Evolutionary conservation across 2,888 invertebrate species (phyloP).

Genomic region (Syrphus vitripennis): DNA sequence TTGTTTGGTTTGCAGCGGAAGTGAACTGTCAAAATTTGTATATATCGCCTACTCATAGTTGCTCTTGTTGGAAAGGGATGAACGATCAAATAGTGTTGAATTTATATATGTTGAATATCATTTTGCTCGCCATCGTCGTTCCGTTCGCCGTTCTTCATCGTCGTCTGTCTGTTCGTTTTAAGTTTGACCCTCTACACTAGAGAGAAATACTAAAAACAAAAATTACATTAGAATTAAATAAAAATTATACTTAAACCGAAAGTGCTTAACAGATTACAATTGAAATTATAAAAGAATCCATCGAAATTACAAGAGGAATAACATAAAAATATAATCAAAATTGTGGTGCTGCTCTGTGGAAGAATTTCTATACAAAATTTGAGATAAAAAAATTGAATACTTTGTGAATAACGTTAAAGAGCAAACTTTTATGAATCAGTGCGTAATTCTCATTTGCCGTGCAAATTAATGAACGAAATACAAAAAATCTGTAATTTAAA

Average conservation of each 20-base stretch:
- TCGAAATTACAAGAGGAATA: background rate
- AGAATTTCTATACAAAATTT: background rate
- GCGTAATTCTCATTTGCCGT: conserved; percentile 69
- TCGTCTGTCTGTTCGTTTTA: conserved; percentile 33
- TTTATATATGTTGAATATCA: conserved; percentile 66
- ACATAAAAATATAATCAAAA: background rate
- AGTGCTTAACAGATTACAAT: conserved; percentile 44
- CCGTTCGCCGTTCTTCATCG: conserved; percentile 31
- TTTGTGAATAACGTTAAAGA: background rate
- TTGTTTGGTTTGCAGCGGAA: conserved; percentile 71
- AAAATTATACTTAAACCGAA: conserved; percentile 60
- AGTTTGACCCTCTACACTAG: conserved; percentile 62
- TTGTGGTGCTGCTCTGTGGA: background rate
- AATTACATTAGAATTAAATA: background rate
- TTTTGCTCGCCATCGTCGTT: conserved; percentile 49
- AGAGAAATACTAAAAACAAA: conserved; percentile 28
- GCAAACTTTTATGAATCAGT: conserved; percentile 67
- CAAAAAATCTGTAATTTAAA: conserved; percentile 18
- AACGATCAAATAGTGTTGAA: conserved; percentile 9
- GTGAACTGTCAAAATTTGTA: conserved; percentile 70
- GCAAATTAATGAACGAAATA: conserved; percentile 68
- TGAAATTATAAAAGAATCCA: background rate
- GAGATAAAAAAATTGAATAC: conserved; percentile 4
- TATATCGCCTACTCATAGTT: conserved; percentile 46
- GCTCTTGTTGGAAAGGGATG: conserved; percentile 47